These are phyloP conservation scores for Pipistrellus nathusii DNA, from an alignment of 2,797 vertebrate species.

Conservation along the genomic window DNA sequence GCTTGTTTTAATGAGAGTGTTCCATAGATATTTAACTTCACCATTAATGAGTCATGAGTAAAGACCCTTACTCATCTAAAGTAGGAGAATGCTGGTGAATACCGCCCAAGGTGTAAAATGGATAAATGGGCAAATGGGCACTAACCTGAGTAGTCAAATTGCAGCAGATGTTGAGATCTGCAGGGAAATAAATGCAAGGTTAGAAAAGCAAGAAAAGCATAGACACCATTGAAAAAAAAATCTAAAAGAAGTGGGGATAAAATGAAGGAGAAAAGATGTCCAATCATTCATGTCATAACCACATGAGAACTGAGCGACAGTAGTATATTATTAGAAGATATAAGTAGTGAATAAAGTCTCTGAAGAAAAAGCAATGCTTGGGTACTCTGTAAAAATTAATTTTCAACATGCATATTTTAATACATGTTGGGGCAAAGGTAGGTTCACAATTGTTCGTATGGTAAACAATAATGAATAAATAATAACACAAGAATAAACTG, in stretches of 20 bases:
- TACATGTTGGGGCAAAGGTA: background rate
- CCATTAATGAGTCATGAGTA: slow-evolving; percentile 22
- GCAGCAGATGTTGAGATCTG: slow-evolving; percentile 89
- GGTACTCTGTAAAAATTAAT: background rate
- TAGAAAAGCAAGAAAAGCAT: slow-evolving; percentile 87
- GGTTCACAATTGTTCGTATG: background rate
- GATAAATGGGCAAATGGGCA: slow-evolving; percentile 82
- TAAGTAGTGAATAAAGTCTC: background rate
- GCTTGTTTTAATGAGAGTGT: slow-evolving; percentile 32
- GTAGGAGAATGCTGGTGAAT: slow-evolving; percentile 72
- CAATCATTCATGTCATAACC: background rate
- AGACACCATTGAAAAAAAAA: slow-evolving; percentile 74
- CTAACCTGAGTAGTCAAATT: slow-evolving; percentile 88
- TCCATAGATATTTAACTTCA: slow-evolving; percentile 35
- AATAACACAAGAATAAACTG: background rate
- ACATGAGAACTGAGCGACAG: background rate
- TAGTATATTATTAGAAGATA: background rate
- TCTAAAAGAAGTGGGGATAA: slow-evolving; percentile 27
- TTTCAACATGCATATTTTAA: slow-evolving; percentile 52
- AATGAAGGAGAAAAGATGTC: background rate
- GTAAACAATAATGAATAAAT: background rate
- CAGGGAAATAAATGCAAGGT: slow-evolving; percentile 90
- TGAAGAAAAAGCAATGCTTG: background rate
- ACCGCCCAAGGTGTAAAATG: slow-evolving; percentile 71
- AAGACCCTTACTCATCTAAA: slow-evolving; percentile 25